Evolutionary conservation across 2,888 invertebrate species (phyloP).

Genomic region (Nebria brevicollis): DNA sequence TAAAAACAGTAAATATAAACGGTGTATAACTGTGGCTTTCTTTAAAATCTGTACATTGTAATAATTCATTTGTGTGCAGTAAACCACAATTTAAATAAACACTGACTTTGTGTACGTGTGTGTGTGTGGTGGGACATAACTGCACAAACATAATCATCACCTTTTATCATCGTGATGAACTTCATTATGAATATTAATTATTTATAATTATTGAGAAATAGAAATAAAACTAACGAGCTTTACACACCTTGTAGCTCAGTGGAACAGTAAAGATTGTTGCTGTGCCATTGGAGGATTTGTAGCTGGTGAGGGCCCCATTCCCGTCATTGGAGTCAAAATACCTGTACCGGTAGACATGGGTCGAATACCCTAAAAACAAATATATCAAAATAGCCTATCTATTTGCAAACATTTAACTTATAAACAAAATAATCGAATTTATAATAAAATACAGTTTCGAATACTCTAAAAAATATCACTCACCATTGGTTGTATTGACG

Average conservation of each 20-base stretch:
- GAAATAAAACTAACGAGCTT: not conserved
- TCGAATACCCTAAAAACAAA: constrained; percentile 57
- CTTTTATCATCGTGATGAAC: constrained; percentile 5
- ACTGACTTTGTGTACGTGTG: not conserved
- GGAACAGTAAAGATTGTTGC: constrained; percentile 60
- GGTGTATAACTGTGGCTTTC: not conserved
- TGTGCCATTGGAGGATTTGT: constrained; percentile 58
- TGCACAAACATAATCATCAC: not conserved
- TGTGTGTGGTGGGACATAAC: not conserved
- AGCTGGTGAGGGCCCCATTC: constrained; percentile 56
- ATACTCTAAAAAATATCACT: constrained; percentile 36
- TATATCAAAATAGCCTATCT: not conserved
- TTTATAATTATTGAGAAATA: not conserved
- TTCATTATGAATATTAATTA: not conserved
- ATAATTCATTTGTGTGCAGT: not conserved
- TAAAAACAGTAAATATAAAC: not conserved
- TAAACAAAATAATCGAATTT: not conserved
- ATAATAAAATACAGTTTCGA: too few species aligned
- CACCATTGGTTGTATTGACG: constrained; percentile 59
- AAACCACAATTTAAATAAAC: not conserved
- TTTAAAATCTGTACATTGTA: not conserved
- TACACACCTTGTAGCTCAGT: constrained; percentile 50
- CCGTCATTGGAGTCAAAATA: constrained; percentile 57
- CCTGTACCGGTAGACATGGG: constrained; percentile 56
- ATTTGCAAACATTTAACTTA: not conserved